Conservation (phyloP, 1,140 invertebrate species). For the Euwallacea similis region DNA sequence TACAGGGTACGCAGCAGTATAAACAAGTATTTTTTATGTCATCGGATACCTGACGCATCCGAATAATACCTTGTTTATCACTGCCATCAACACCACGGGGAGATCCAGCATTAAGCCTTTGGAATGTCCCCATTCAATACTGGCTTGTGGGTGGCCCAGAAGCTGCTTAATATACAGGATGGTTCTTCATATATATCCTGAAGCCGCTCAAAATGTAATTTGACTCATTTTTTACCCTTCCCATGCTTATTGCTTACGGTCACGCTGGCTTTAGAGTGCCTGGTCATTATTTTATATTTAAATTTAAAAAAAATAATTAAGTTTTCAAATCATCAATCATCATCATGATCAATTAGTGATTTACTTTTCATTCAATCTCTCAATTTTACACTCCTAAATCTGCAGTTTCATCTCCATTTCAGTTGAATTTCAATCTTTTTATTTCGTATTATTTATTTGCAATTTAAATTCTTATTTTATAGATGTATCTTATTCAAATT, state of each 20-base stretch:
- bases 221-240: not conserved
- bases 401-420: too few species aligned
- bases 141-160: conserved; percentile 46
- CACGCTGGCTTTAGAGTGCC: not conserved
- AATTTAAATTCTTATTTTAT: too few species aligned
- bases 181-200: not conserved
- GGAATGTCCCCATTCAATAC: conserved; percentile 47
- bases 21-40: conserved; percentile 56
- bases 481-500: too few species aligned
- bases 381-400: too few species aligned
- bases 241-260: not conserved
- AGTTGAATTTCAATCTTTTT: too few species aligned
- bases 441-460: too few species aligned
- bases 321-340: too few species aligned
- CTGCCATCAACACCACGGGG: conserved; percentile 54
- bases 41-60: conserved; percentile 55
- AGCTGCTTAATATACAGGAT: conserved; percentile 5
- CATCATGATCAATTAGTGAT: too few species aligned
- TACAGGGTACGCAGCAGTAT: conserved; percentile 52
- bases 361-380: too few species aligned
- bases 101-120: conserved; percentile 41
- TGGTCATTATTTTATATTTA: too few species aligned
- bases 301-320: too few species aligned
- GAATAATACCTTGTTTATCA: conserved; percentile 55
- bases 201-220: not conserved